Conservation (phyloP, 2,113 vertebrate species). For the Narcine bancroftii region DNA sequence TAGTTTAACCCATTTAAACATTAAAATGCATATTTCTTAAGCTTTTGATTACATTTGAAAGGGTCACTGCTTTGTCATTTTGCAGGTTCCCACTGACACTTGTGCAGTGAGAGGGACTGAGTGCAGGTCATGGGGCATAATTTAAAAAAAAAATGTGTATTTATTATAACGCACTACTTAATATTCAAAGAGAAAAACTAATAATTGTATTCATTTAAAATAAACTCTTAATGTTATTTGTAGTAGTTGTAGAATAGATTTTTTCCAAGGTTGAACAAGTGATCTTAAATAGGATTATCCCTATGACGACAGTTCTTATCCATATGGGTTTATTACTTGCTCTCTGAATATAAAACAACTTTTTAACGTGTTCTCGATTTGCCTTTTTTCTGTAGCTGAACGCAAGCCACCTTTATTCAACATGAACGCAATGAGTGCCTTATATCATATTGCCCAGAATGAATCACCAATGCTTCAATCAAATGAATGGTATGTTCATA, state of each 20-base stretch:
- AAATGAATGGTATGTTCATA: slow-evolving; percentile 80
- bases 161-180: neutral
- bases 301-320: slow-evolving; percentile 40
- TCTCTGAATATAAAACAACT: neutral
- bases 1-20: too few relatives aligned
- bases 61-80: neutral
- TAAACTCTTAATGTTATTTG: neutral
- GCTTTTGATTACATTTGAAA: neutral
- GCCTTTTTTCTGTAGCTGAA: slow-evolving; percentile 71
- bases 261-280: slow-evolving; percentile 40
- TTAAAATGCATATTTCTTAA: neutral
- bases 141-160: too few relatives aligned
- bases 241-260: neutral
- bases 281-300: slow-evolving; percentile 47
- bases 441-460: slow-evolving; percentile 99
- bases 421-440: slow-evolving; percentile 99
- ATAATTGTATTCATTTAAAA: neutral
- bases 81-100: too few relatives aligned
- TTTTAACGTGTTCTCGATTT: slow-evolving; percentile 37
- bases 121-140: too few relatives aligned
- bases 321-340: slow-evolving; percentile 40
- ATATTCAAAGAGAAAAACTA: neutral
- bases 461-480: slow-evolving; percentile 93
- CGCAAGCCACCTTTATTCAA: slow-evolving; percentile 98
- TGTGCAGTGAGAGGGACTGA: too few relatives aligned